Evolutionary conservation across 2,113 vertebrate species (phyloP).

Genomic region (Abramis brama): DNA sequence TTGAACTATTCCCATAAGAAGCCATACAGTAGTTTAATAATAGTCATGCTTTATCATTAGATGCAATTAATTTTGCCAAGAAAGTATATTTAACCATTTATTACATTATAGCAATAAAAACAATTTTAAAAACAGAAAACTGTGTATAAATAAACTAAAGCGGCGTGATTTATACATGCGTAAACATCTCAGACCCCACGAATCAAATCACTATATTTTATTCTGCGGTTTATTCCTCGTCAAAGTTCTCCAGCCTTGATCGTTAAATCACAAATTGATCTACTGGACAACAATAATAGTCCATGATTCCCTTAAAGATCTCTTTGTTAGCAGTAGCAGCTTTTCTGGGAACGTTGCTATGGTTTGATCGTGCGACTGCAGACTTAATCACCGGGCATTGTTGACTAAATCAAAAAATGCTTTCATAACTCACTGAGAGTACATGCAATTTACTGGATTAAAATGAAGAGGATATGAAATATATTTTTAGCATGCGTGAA

Average conservation of each 20-base stretch:
- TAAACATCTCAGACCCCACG: background rate
- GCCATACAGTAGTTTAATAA: background rate
- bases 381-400: conserved; percentile 17
- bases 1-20: background rate
- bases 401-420: background rate
- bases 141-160: background rate
- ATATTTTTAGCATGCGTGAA: background rate
- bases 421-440: background rate
- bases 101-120: background rate
- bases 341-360: background rate
- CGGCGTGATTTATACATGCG: background rate
- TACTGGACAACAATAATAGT: background rate
- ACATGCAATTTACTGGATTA: conserved; percentile 6
- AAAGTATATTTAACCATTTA: background rate
- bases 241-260: background rate
- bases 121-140: background rate
- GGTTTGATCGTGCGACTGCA: background rate
- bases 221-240: background rate
- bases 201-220: background rate
- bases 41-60: background rate
- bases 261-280: background rate
- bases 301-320: background rate
- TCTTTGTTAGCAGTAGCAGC: background rate
- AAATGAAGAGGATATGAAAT: background rate
- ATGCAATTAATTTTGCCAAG: background rate